Evolutionary conservation across 2,888 invertebrate species (phyloP).

Genomic region (Andrena marginata): DNA sequence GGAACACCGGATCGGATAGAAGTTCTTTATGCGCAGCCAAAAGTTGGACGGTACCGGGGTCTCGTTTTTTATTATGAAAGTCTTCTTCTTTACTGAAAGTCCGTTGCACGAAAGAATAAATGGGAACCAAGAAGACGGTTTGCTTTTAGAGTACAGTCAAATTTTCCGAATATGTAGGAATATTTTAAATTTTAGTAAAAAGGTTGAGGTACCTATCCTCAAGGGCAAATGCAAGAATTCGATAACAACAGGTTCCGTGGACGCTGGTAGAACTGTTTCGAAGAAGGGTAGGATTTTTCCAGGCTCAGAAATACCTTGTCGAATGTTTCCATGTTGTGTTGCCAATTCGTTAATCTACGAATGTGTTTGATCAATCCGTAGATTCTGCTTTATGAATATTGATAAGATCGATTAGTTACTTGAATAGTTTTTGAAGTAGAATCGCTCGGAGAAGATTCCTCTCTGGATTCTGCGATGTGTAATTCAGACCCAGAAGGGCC

Average conservation of each 20-base stretch:
- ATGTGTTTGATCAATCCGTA: not conserved
- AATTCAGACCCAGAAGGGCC: conserved; percentile 29
- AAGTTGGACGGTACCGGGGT: conserved; percentile 78
- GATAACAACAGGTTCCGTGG: conserved; percentile 36
- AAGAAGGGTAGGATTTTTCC: conserved; percentile 30
- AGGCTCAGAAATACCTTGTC: not conserved
- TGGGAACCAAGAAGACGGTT: too few species aligned
- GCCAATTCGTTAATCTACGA: conserved; percentile 2
- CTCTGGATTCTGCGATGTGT: not conserved
- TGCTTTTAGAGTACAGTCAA: too few species aligned
- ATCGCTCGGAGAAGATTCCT: conserved; percentile 1
- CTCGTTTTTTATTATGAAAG: conserved; percentile 83
- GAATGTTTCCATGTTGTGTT: not conserved
- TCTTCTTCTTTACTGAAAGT: conserved; percentile 79
- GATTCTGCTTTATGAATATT: not conserved
- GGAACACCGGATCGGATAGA: conserved; percentile 59
- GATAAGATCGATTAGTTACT: conserved; percentile 11
- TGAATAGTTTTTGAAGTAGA: conserved; percentile 43
- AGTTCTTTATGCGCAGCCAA: conserved; percentile 77
- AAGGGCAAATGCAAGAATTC: conserved; percentile 49
- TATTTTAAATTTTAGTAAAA: not conserved
- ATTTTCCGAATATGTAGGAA: too few species aligned
- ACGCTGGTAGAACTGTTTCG: conserved; percentile 4
- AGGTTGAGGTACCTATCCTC: conserved; percentile 41
- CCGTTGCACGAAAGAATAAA: not conserved